Conservation (phyloP, 2,113 vertebrate genomes). For the Xyliphius kryptos region DNA sequence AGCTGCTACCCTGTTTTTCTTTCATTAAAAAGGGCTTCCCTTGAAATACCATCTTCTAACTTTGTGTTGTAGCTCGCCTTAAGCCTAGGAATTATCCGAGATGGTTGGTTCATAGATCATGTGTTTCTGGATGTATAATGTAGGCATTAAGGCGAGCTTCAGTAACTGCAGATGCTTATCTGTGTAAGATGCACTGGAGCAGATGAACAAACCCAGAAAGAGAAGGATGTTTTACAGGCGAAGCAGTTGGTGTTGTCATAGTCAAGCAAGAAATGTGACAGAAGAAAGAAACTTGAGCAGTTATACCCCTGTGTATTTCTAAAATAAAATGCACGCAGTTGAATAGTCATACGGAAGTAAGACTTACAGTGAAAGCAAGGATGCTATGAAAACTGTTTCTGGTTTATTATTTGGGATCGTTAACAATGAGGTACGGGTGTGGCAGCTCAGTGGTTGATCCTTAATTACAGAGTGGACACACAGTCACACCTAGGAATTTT, state of each 20-base stretch:
- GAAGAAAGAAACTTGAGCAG: background rate
- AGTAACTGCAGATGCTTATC: background rate
- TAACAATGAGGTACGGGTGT: too few relatives aligned
- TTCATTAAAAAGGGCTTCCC: background rate
- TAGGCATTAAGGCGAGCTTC: background rate
- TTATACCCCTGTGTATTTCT: conserved; percentile 8
- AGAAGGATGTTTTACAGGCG: conserved; percentile 15
- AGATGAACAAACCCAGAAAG: background rate
- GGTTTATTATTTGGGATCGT: too few relatives aligned
- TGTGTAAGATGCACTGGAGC: background rate
- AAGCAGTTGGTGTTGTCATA: conserved; percentile 4
- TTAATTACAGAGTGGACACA: too few relatives aligned
- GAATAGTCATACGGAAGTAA: background rate
- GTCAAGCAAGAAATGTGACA: conserved; percentile 14
- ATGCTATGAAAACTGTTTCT: background rate
- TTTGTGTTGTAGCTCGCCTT: background rate
- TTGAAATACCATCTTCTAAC: background rate
- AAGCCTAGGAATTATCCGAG: background rate
- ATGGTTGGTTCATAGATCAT: background rate
- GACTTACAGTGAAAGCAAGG: background rate
- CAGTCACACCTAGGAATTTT: too few relatives aligned
- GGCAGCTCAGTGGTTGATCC: too few relatives aligned
- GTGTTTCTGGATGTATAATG: background rate
- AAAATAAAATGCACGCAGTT: conserved; percentile 1
- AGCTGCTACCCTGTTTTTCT: background rate